Percentiles rank a stretch among this genome's conserved stretches.
These are phyloP conservation scores for Azorinus chamasolen DNA, from an alignment of 2,888 invertebrate genomes.

Conservation along the genomic window DNA sequence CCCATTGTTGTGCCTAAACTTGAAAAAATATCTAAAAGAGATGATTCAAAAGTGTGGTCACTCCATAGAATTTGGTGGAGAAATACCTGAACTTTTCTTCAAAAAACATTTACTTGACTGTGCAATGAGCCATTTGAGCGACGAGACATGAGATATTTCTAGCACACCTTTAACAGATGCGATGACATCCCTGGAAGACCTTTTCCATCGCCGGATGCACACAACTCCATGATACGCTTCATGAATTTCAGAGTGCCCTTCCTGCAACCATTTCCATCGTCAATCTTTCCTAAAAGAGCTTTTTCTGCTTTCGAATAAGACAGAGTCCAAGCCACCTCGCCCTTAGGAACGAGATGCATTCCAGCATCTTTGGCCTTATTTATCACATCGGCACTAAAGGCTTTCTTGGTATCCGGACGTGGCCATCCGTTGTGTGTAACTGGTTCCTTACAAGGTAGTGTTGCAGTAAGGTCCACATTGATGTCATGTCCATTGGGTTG, in stretches of 20 bases:
- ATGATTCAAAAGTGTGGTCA: no score
- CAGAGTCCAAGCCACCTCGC: conserved; percentile 26
- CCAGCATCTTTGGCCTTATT: conserved; percentile 16
- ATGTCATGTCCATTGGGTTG: conserved; percentile 28
- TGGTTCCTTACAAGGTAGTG: conserved; percentile 18
- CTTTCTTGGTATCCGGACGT: conserved; percentile 39
- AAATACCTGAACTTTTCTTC: no score
- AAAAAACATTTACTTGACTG: no score
- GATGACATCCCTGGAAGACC: conserved; percentile 32
- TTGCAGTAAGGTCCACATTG: conserved; percentile 31
- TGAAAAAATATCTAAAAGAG: no score
- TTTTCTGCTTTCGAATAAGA: conserved; percentile 43
- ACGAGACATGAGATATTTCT: no score
- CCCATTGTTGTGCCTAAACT: no score
- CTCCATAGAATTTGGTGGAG: no score
- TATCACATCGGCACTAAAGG: conserved; percentile 22
- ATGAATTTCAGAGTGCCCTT: conserved; percentile 20
- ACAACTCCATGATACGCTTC: conserved; percentile 19
- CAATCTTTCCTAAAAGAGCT: conserved; percentile 24
- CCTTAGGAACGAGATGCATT: conserved; percentile 46
- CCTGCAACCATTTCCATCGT: conserved; percentile 42
- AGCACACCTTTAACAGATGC: conserved; percentile 38
- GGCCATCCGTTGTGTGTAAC: conserved; percentile 32
- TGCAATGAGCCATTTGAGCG: no score
- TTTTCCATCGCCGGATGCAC: conserved; percentile 6